A percentile compares a stretch with the other conserved stretches of the same genome.
These are phyloP conservation scores for Arnoldichthys spilopterus DNA, from an alignment of 2,797 vertebrate genomes.

Conservation along the genomic window DNA sequence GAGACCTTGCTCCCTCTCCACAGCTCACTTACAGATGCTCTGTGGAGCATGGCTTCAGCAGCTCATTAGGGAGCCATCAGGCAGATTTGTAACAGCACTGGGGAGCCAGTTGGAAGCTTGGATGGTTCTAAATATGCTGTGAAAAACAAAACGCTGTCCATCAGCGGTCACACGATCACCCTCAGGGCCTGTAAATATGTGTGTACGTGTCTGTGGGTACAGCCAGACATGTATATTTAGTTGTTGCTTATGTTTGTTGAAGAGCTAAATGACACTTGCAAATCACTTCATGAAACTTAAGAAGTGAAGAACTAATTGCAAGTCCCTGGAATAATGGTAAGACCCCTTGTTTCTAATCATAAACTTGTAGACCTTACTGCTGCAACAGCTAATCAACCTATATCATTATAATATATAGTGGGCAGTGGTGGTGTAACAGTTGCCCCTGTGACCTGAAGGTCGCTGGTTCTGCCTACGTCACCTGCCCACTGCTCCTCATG, in stretches of 20 bases:
- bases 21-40: slow-evolving; percentile 44
- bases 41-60: slow-evolving; percentile 37
- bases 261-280: slow-evolving; percentile 6
- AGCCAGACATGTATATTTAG: slow-evolving; percentile 27
- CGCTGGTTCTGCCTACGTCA: too few relatives aligned
- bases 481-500: too few relatives aligned
- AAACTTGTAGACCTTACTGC: not conserved
- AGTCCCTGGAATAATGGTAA: slow-evolving; percentile 11
- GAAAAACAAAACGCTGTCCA: slow-evolving; percentile 57
- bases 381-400: too few relatives aligned
- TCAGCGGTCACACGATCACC: slow-evolving; percentile 35
- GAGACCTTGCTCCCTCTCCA: slow-evolving; percentile 44
- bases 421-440: too few relatives aligned
- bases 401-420: too few relatives aligned
- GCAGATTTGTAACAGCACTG: slow-evolving; percentile 56
- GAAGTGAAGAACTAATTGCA: not conserved
- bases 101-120: slow-evolving; percentile 51
- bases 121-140: slow-evolving; percentile 53
- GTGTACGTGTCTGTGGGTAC: slow-evolving; percentile 29
- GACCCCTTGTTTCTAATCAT: slow-evolving; percentile 2
- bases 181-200: slow-evolving; percentile 41
- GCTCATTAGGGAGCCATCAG: slow-evolving; percentile 47
- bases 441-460: too few relatives aligned
- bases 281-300: not conserved
- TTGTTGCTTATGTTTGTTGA: slow-evolving; percentile 6